Base-by-base conservation (phyloP, 2,888 invertebrate genomes). In the Pemphredon lugubris region DNA sequence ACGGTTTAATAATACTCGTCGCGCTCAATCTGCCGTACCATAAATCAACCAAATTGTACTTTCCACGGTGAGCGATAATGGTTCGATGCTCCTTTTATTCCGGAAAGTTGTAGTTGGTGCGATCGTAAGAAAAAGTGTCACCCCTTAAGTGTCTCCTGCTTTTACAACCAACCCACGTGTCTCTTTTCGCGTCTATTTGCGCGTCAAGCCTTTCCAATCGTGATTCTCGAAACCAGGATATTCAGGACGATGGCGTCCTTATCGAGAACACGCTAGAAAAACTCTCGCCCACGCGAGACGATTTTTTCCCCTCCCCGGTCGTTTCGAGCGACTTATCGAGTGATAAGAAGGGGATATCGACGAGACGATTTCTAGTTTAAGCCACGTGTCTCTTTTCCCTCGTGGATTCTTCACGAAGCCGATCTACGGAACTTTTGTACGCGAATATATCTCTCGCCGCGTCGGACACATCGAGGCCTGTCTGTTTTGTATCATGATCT, bases 111-210 rank as follows among this genome's bases (percentile, higher is more conserved):
- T 26, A 26, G 26, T 26, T 26, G 16, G 13, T 13, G 0, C 48
- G n/a, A 1, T 13, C 1, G 40, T 11, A 30, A 32, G 20, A 50
- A 50, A 51, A 50, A n/a, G n/a, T 7, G 9, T 1, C 21, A 7
- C n/a, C 16, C n/a, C 34, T 21, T 26, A 32, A 34, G 60, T 53
- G 53, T 42, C 42, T 61, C 40, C 53, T 55, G 39, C 61, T 61
- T 68, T 68, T 70, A 68, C 61, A 55, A 55, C 54, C 70, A 60
- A 23, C 70, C 70, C 70, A 70, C 70, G 70, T 70, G 54, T 67
- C 53, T 70, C 55, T 68, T 16, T 21, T 16, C 40, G 11, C 14
- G 21, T n/a, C 9, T 32, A 20, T 54, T 20, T 66, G 9, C 51
- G 18, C 30, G 61, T 11, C 65, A 39, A 45, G 30, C 54, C 37